Evolutionary conservation across 2,797 vertebrate species (phyloP), one percentile per base, ranked within the genome.

Genomic region (Myripristis jacobus): DNA sequence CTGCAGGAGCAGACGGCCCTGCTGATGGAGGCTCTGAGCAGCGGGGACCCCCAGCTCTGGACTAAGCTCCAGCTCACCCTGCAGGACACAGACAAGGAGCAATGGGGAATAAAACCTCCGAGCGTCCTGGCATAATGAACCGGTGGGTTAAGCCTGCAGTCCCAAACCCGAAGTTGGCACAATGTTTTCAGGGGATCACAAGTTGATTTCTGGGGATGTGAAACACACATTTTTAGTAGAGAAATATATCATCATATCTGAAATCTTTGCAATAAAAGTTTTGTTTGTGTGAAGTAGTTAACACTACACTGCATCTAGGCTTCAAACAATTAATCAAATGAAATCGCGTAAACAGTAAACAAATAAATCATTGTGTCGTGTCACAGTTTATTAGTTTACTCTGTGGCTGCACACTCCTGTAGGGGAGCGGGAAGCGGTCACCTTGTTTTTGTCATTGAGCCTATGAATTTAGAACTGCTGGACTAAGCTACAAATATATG

Each of bases 1-100:
- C 94, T 98, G 8, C 95, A 94, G 84, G 94, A 96, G 87, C 96
- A 98, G 73, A 96, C 96, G 0, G 92, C 91, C 27, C 94, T 98
- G 70, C 94, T 98, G 56, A 77, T 96, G 68, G 95, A 96, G 83
- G 96, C 96, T n/a, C 82, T 96, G 77, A 91, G 86, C 84, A 96
- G 91, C 61, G 94, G 95, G 61, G 93, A 96, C 78, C 95, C 94
- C 0, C 93, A 95, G 75, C 92, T 95, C 0, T 98, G 96, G 96
- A 94, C 95, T 88, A 94, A 91, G 82, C 91, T 98, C 71, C 95
- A 96, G 89, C 93, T 94, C 0, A 94, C 94, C 54, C 77, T 98
- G 36, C 93, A 92, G 47, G 89, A 88, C 72, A 58, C 73, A 19
- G 66, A 80, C 53, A 85, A 74, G 55, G 79, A 90, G 53, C 86